Percentiles rank a stretch among this genome's conserved stretches.
These are phyloP conservation scores for Notarius lentiginosus DNA, from an alignment of 2,113 vertebrate species.

Conservation along the genomic window DNA sequence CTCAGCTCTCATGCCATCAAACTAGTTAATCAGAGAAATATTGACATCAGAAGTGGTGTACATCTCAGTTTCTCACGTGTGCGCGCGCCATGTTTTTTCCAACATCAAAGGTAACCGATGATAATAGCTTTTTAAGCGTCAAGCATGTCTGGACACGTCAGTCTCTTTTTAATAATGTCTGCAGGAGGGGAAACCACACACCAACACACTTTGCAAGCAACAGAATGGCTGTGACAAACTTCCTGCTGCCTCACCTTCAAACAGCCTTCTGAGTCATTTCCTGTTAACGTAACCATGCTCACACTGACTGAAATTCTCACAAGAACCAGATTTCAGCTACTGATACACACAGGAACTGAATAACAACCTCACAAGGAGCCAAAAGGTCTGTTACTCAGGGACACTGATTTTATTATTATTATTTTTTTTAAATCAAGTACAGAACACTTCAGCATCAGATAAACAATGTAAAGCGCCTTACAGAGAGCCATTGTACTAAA, in stretches of 20 bases:
- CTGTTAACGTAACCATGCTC: conserved; percentile 43
- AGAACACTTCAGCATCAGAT: neutral
- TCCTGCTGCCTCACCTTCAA: conserved; percentile 65
- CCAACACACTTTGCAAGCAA: conserved; percentile 32
- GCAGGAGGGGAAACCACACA: conserved; percentile 29
- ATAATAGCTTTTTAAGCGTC: neutral
- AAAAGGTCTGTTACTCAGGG: neutral
- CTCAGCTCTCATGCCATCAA: neutral
- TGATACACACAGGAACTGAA: neutral
- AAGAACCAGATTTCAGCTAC: conserved; percentile 11
- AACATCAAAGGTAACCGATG: neutral
- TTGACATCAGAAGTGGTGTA: neutral
- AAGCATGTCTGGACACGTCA: conserved; percentile 21
- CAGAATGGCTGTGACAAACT: conserved; percentile 56
- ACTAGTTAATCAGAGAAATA: neutral
- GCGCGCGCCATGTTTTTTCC: neutral
- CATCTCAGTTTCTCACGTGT: conserved; percentile 4
- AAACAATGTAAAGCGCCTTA: neutral
- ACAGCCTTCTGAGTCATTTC: conserved; percentile 62
- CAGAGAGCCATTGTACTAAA: neutral
- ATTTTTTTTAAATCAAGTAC: neutral
- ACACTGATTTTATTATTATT: neutral
- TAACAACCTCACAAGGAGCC: neutral
- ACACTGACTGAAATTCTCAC: conserved; percentile 6
- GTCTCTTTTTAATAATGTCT: conserved; percentile 22